Conservation (phyloP, 2,888 invertebrate genomes). For the Thelaira solivaga region DNA sequence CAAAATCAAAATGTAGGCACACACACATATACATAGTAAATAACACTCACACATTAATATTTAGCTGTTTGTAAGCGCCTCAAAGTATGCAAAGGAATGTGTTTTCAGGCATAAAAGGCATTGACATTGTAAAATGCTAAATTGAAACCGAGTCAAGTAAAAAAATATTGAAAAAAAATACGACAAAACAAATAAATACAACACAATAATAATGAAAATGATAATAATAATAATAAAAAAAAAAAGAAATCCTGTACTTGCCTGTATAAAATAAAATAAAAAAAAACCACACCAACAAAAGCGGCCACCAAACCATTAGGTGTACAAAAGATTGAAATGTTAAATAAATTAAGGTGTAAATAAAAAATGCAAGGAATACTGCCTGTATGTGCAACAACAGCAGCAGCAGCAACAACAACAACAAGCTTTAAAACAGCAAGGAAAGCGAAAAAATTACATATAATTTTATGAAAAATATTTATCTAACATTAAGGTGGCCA, state of each 20-base stretch:
- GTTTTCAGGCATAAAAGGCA: conserved; percentile 70
- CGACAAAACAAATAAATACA: conserved; percentile 28
- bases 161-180: conserved; percentile 58
- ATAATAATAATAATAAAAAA: conserved; percentile 9
- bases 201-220: conserved; percentile 1
- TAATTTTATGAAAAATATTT: background rate
- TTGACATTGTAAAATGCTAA: conserved; percentile 70
- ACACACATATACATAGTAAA: background rate
- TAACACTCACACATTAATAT: background rate
- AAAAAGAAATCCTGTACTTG: background rate
- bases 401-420: background rate
- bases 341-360: conserved; percentile 74
- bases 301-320: conserved; percentile 48
- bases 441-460: background rate
- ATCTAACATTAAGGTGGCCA: conserved; percentile 6
- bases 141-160: conserved; percentile 64
- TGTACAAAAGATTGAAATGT: conserved; percentile 74
- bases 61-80: conserved; percentile 57
- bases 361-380: conserved; percentile 52
- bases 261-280: conserved; percentile 16
- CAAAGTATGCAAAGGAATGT: conserved; percentile 68
- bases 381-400: too few relatives aligned
- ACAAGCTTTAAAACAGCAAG: background rate
- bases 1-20: background rate
- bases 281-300: conserved; percentile 42